Base-by-base conservation (phyloP, 2,113 vertebrate genomes). In the Heterocephalus glaber region DNA sequence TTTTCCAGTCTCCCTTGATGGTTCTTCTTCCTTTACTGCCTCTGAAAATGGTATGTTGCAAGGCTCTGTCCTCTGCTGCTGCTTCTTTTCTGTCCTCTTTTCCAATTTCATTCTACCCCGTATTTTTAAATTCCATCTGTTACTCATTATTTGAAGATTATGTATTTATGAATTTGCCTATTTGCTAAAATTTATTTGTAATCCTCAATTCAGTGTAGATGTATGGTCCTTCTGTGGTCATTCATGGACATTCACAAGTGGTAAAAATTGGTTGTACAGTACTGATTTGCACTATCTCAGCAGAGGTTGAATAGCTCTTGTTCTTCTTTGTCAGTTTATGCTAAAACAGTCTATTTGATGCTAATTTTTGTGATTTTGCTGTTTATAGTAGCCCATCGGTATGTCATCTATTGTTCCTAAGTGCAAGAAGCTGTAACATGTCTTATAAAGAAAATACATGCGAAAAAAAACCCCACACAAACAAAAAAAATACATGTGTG, bases 111-210 rank as follows among this genome's bases (percentile, higher is more conserved):
- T 66, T 54, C 28, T 54, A 54, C 47, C 26, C 82, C 35, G 33
- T 87, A n/a, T 22, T 90, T 96, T 97, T 35, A 89, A 81, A 94
- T 80, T 82, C 58, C 61, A 74, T 65, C 24, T 80, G 7, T 68
- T 93, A 24, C 16, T 89, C n/a, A 33, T 81, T 77, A 83, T 65
- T 58, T 77, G 52, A 16, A 47, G 90, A 66, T 61, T 61, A 38
- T 65, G 35, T 90, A 77, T 68, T 74, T 66, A 16, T 66, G 84
- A 90, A 90, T 96, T 72, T 52, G 22, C 41, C 13, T 86, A 63
- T 47, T 84, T 77, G 76, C 41, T 92, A 66, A 66, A 81, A 16
- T 28, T 41, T 47, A 76, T 68, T 82, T 61, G 10, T 82, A 83
- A 52, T 22, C 19, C 41, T 49, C 52, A 82, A n/a, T 74, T 95